A percentile compares a stretch with the other conserved stretches of the same genome.
These are phyloP conservation scores for Drosophila acutilabella DNA, from an alignment of 2,888 invertebrate species.

Conservation along the genomic window DNA sequence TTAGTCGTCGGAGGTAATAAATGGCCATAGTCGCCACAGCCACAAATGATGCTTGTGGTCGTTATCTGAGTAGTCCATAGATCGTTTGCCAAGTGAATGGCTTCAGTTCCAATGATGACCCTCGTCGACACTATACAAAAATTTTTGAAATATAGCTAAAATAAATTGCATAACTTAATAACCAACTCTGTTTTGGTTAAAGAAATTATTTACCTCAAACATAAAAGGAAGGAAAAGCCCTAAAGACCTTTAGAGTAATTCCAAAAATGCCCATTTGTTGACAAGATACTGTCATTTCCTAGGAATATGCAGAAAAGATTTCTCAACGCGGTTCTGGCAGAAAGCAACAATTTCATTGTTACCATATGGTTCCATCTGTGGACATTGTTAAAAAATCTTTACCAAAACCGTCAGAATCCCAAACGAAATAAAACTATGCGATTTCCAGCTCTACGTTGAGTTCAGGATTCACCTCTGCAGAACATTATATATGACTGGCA, in stretches of 20 bases:
- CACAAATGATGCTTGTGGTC: conserved; percentile 60
- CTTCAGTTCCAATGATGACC: conserved; percentile 8
- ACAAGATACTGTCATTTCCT: not conserved
- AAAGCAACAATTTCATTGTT: not conserved
- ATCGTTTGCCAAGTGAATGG: conserved; percentile 40
- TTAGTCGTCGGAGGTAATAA: conserved; percentile 73
- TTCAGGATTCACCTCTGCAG: conserved; percentile 7
- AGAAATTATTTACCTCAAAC: not conserved
- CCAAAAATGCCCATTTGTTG: not conserved
- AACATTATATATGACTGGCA: conserved; percentile 33
- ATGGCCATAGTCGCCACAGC: conserved; percentile 61
- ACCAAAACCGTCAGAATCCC: conserved; percentile 18
- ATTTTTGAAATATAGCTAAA: conserved; percentile 31
- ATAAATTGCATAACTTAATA: conserved; percentile 46
- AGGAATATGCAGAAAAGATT: not conserved
- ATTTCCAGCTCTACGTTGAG: conserved; percentile 13
- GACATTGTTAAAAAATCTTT: conserved; percentile 17
- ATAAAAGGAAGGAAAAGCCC: no score
- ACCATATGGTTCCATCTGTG: conserved; percentile 36
- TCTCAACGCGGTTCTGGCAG: not conserved
- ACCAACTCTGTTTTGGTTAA: conserved; percentile 10
- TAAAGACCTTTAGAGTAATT: not conserved
- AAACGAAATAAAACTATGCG: conserved; percentile 32
- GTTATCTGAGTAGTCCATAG: conserved; percentile 45
- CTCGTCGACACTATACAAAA: conserved; percentile 18